A percentile compares a stretch with the other conserved stretches of the same genome.
These are phyloP conservation scores for Aselliscus stoliczkanus DNA, from an alignment of 2,797 vertebrate genomes.

Conservation along the genomic window DNA sequence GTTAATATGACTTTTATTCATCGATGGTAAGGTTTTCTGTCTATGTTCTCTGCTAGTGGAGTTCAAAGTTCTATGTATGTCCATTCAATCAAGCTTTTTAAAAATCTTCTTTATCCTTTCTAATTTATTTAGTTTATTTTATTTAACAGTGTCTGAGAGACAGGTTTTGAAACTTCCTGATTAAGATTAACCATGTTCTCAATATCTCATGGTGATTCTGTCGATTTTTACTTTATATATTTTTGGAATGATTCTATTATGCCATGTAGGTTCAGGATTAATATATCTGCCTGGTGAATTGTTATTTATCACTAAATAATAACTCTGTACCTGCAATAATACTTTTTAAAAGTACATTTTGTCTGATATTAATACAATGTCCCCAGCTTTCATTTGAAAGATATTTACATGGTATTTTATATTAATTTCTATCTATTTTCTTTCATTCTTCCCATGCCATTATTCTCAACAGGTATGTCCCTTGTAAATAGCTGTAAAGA, in stretches of 20 bases:
- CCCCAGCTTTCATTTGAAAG: not conserved
- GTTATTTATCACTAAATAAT: conserved; percentile 15
- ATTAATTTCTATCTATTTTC: not conserved
- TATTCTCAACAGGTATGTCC: not conserved
- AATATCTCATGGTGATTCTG: not conserved
- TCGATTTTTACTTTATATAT: conserved; percentile 22
- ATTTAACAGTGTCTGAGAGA: not conserved
- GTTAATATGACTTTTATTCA: not conserved
- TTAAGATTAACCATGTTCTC: not conserved
- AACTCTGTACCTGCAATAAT: not conserved
- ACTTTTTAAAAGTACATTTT: conserved; percentile 27
- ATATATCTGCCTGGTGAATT: not conserved
- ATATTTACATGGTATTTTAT: not conserved
- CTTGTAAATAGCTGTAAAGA: not conserved
- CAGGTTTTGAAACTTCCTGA: not conserved
- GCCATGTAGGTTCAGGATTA: not conserved
- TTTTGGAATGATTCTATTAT: not conserved
- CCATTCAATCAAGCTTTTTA: not conserved
- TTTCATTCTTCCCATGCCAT: not conserved
- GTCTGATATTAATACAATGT: not conserved
- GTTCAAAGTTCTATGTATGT: not conserved
- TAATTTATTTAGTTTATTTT: not conserved
- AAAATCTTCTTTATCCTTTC: not conserved
- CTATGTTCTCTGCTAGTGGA: not conserved
- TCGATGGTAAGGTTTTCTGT: not conserved